Conservation (phyloP, 2,797 vertebrate genomes). For the Myripristis murdjan region DNA sequence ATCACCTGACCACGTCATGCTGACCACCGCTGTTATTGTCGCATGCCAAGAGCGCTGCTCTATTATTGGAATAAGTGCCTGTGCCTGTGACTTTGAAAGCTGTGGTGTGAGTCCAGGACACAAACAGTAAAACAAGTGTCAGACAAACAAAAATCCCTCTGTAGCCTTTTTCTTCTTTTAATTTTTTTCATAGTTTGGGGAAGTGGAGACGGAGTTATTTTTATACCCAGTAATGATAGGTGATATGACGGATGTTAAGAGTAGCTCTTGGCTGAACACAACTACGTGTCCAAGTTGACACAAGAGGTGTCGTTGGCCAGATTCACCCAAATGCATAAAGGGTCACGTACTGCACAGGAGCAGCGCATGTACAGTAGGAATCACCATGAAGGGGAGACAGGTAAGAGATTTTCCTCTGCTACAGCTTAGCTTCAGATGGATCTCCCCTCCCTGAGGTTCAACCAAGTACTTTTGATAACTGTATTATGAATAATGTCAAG, state of each 20-base stretch:
- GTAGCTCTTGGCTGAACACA: conserved; percentile 28
- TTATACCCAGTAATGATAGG: background rate
- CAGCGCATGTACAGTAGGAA: conserved; percentile 5
- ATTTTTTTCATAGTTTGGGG: background rate
- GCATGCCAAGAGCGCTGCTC: conserved; percentile 69
- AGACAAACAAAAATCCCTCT: conserved; percentile 18
- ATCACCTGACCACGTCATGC: conserved; percentile 73
- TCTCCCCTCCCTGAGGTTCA: background rate
- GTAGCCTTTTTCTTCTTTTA: background rate
- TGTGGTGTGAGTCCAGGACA: conserved; percentile 34
- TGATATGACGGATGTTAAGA: conserved; percentile 26
- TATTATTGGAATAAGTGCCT: conserved; percentile 84
- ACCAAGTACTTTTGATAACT: background rate
- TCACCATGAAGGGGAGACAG: conserved; percentile 49
- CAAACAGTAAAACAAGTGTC: conserved; percentile 3
- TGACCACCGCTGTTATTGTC: conserved; percentile 70
- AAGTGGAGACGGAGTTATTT: conserved; percentile 2
- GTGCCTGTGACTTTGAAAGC: conserved; percentile 75
- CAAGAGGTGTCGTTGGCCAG: background rate
- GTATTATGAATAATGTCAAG: background rate
- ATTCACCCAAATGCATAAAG: conserved; percentile 9
- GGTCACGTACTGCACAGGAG: background rate
- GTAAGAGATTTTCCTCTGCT: conserved; percentile 43
- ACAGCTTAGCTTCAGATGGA: background rate
- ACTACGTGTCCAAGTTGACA: conserved; percentile 24